Evolutionary conservation across 23 tunicate species (phyloP).

Genomic region (Ascidia mentula): DNA sequence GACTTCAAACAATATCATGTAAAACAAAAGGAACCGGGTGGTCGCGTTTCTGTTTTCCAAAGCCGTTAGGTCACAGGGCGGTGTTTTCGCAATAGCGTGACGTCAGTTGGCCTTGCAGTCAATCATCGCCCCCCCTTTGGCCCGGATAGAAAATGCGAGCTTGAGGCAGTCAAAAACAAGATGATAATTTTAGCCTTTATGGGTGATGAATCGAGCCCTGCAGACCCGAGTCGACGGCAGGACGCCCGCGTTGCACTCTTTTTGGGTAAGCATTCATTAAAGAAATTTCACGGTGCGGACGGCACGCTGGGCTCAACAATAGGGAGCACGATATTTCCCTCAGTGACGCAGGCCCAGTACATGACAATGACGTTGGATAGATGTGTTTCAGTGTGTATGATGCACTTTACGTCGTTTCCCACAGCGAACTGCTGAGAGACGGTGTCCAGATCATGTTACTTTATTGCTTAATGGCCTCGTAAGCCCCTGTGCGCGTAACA

Average conservation of each 20-base stretch:
- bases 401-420: constrained; percentile 7
- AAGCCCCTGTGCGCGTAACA: constrained; percentile 6
- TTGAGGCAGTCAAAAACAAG: background rate
- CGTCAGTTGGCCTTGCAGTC: background rate
- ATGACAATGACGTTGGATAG: background rate
- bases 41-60: no score
- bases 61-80: no score
- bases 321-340: background rate
- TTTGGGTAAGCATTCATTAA: background rate
- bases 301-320: background rate
- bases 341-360: no score
- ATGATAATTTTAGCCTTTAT: background rate
- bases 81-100: background rate
- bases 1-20: no score
- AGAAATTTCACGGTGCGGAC: background rate
- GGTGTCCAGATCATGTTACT: background rate
- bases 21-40: no score
- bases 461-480: background rate
- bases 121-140: background rate
- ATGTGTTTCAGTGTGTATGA: background rate
- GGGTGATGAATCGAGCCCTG: background rate
- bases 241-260: background rate
- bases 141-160: no score
- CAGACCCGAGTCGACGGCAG: background rate
- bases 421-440: constrained; percentile 2